Conservation (phyloP, 2,113 vertebrate genomes). For the Acrocephalus arundinaceus region DNA sequence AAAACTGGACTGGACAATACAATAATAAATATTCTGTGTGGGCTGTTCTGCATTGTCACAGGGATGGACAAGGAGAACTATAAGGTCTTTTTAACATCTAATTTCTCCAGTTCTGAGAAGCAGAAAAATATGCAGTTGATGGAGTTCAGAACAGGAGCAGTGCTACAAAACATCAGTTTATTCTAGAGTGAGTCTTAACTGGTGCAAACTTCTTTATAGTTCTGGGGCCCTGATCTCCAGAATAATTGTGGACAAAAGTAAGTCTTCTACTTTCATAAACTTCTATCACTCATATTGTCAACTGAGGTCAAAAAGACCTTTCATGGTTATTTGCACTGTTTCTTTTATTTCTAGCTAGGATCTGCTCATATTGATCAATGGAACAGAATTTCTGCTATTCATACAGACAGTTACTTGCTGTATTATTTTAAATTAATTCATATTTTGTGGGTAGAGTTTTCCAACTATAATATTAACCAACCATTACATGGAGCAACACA, state of each 20-base stretch:
- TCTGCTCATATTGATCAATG: not conserved
- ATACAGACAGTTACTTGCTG: not conserved
- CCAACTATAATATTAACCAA: not conserved
- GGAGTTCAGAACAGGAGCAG: not conserved
- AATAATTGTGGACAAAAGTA: not conserved
- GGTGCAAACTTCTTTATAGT: not conserved
- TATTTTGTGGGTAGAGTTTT: not conserved
- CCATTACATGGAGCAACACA: not conserved
- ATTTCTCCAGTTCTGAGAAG: not conserved
- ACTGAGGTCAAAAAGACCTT: not conserved
- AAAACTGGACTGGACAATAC: not conserved
- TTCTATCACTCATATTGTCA: not conserved
- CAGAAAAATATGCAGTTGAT: not conserved
- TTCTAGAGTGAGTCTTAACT: not conserved
- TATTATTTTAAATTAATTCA: not conserved
- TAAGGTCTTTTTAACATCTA: not conserved
- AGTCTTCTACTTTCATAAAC: not conserved
- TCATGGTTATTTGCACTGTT: not conserved
- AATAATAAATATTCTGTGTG: not conserved
- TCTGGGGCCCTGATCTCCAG: not conserved
- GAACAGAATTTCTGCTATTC: not conserved
- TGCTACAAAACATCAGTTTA: not conserved
- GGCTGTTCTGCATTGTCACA: not conserved
- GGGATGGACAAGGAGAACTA: not conserved
- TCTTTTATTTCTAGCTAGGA: not conserved